Evolutionary conservation across 2,113 vertebrate species (phyloP), one percentile per base, ranked within the genome.

Genomic region (Xenopus laevis): DNA sequence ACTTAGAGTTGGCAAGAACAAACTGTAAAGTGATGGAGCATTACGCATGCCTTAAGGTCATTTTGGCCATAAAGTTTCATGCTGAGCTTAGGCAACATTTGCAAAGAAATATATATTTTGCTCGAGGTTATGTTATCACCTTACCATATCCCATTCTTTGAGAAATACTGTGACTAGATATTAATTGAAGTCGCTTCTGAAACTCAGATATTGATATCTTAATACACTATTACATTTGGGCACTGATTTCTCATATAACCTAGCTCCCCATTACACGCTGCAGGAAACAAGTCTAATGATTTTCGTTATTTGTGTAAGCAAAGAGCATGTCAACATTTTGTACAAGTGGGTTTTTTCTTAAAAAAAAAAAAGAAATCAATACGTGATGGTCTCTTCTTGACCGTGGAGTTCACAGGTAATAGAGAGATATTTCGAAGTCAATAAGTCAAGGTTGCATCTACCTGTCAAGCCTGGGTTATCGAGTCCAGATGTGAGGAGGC

Each of bases 151-250:
- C 13, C 18, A 67, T 47, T 67, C 13, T 50, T 47, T 23, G 46
- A 15, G 18, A 12, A 11, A 65, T 27, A 50, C 20, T 21, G 50
- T 47, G 15, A 4, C 45, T 47, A 23, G 40, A 21, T 47, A 67
- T 67, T 7, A n/a, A 15, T 50, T 18, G 40, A 67, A 20, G n/a
- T 12, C 21, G 18, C 23, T 21, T 50, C 13, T 50, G 40, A 13
- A 67, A 50, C 21, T 67, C 18, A 67, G 52, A 67, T 67, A 67
- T 67, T 67, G 65, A 50, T 67, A 67, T 50, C 18, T 60, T 60
- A 7, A 27, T 60, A 10, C 45, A 21, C 18, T 13, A 21, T 50
- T 47, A 67, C 4, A 67, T 52, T 23, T 67, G 11, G 17, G 8
- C 17, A 55, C 16, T 55, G n/a, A 15, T 18, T 45, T 50, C 45